A percentile compares a stretch with the other conserved stretches of the same genome.
These are phyloP conservation scores for Enteromius paludinosus DNA, from an alignment of 2,797 vertebrate species.

Conservation along the genomic window DNA sequence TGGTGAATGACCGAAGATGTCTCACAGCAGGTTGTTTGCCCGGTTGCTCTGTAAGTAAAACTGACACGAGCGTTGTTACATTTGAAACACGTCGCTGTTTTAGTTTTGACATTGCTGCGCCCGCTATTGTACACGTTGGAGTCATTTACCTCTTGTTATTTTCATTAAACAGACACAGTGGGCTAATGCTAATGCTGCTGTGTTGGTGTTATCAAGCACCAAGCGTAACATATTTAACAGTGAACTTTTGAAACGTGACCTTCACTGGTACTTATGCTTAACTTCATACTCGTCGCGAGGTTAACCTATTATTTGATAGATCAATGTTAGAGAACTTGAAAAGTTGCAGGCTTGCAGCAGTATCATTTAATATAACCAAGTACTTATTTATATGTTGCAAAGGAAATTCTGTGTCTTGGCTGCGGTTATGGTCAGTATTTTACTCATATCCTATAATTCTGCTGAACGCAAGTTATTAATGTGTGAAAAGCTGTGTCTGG, in stretches of 20 bases:
- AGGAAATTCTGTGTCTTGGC: background rate
- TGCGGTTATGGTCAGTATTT: background rate
- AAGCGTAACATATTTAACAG: background rate
- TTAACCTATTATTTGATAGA: background rate
- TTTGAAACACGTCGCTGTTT: background rate
- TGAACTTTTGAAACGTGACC: background rate
- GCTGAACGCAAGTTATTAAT: background rate
- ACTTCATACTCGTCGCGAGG: background rate
- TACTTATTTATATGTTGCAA: background rate
- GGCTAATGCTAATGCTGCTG: conserved; percentile 45
- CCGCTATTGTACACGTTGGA: background rate
- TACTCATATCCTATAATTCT: background rate
- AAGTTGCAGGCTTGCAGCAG: background rate
- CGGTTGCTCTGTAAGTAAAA: conserved; percentile 82
- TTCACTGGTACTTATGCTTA: background rate
- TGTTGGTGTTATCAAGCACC: background rate
- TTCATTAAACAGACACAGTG: background rate
- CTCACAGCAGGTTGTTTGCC: conserved; percentile 80
- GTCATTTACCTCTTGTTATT: background rate
- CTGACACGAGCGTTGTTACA: background rate
- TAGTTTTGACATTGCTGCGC: background rate
- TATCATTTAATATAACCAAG: background rate
- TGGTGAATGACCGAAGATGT: conserved; percentile 88
- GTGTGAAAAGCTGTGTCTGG: background rate
- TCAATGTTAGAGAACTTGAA: background rate